Percentiles rank a stretch among this genome's conserved stretches.
Evolutionary conservation across 2,113 vertebrate genomes (phyloP).

Genomic region (Hymenochirus boettgeri): DNA sequence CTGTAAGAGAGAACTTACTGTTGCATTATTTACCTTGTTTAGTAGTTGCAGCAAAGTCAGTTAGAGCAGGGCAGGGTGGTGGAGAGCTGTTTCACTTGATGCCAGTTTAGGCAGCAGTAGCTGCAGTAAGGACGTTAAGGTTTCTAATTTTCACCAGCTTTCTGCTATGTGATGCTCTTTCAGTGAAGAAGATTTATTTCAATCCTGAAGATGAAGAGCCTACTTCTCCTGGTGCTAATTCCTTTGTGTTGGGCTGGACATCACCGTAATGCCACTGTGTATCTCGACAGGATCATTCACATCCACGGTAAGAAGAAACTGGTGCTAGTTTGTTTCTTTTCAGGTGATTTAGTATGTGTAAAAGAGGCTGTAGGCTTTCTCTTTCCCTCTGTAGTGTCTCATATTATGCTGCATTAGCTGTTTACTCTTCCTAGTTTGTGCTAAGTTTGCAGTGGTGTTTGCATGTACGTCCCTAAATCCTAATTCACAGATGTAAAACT

Average conservation of each 20-base stretch:
- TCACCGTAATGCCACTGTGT: conserved; percentile 64
- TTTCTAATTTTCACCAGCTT: conserved; percentile 53
- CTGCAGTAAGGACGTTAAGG: conserved; percentile 46
- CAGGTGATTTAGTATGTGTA: conserved; percentile 29
- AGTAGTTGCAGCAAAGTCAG: conserved; percentile 48
- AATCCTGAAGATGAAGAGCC: conserved; percentile 73
- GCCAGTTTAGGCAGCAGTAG: conserved; percentile 46
- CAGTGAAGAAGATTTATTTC: conserved; percentile 72
- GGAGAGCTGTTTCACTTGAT: conserved; percentile 46
- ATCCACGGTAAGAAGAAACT: conserved; percentile 78
- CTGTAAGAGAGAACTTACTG: not conserved
- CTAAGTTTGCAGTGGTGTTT: conserved; percentile 18
- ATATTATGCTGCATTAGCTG: conserved; percentile 43
- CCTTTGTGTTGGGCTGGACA: conserved; percentile 76
- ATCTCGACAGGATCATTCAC: conserved; percentile 79
- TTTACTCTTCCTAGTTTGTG: conserved; percentile 25
- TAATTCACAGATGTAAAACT: not conserved
- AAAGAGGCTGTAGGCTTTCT: conserved; percentile 35
- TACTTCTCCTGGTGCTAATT: conserved; percentile 80
- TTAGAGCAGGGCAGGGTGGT: conserved; percentile 55
- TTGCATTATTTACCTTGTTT: conserved; percentile 25
- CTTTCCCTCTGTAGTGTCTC: conserved; percentile 40
- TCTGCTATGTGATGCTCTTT: conserved; percentile 52
- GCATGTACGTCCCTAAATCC: not conserved
- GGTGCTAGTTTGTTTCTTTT: conserved; percentile 35